A percentile compares a stretch with the other conserved stretches of the same genome.
Conservation (phyloP, 1,140 invertebrate genomes). For the Charaxes varanes region DNA sequence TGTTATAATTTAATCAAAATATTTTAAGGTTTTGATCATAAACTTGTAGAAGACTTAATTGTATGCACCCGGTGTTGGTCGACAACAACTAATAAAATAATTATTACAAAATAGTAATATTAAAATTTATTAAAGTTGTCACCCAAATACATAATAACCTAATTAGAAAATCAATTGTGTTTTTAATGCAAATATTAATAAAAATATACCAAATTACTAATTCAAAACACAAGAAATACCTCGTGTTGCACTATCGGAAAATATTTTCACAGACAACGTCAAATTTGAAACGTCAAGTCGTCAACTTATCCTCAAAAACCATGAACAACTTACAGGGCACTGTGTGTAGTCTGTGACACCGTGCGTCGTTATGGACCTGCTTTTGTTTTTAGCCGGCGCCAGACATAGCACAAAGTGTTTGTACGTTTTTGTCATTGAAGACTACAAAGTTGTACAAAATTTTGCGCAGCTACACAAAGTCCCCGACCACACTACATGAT, state of each 20-base stretch:
- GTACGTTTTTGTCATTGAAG: too few species aligned
- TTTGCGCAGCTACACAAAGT: too few species aligned
- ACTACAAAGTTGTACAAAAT: too few species aligned
- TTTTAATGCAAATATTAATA: not conserved
- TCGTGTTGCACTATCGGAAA: constrained; percentile 17
- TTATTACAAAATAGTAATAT: constrained; percentile 6
- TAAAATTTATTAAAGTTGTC: constrained; percentile 2
- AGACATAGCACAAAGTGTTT: too few species aligned
- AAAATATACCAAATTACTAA: constrained; percentile 2
- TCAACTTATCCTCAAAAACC: too few species aligned
- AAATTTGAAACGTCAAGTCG: not conserved
- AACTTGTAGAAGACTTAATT: constrained; percentile 4
- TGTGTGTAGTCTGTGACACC: too few species aligned
- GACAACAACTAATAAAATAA: constrained; percentile 7
- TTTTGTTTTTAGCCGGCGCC: too few species aligned
- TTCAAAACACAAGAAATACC: constrained; percentile 21
- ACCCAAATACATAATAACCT: too few species aligned
- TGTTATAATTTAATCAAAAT: constrained; percentile 24
- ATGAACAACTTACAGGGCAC: too few species aligned
- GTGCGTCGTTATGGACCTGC: too few species aligned
- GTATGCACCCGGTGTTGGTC: constrained; percentile 21
- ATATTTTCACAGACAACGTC: constrained; percentile 10
- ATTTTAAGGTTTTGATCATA: not conserved
- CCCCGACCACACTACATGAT: too few species aligned
- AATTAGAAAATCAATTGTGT: too few species aligned